A percentile compares a stretch with the other conserved stretches of the same genome.
These are phyloP conservation scores for Corythaixoides concolor DNA, from an alignment of 2,113 vertebrate genomes.

Conservation along the genomic window DNA sequence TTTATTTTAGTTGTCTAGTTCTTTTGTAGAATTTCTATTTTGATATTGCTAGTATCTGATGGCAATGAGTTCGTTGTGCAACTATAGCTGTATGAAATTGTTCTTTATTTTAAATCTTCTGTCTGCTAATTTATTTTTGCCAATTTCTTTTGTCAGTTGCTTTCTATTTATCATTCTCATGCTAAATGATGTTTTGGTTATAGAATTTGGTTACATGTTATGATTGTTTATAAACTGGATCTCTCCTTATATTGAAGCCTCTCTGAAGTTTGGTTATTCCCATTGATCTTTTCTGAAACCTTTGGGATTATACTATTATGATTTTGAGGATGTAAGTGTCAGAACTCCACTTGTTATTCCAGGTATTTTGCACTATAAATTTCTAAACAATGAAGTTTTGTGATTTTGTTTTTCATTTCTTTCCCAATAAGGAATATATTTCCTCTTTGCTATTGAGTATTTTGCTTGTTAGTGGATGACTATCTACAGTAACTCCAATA, in stretches of 20 bases:
- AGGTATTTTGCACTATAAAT: background rate
- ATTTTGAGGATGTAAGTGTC: background rate
- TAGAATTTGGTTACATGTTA: background rate
- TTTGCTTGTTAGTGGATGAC: background rate
- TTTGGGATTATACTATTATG: background rate
- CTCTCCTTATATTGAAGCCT: background rate
- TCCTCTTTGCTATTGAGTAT: background rate
- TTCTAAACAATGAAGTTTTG: background rate
- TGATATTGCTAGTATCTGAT: background rate
- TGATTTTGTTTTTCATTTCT: background rate
- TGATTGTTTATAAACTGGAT: background rate
- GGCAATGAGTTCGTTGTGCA: background rate
- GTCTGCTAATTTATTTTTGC: background rate
- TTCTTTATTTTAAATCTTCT: background rate
- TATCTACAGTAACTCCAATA: background rate
- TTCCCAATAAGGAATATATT: background rate
- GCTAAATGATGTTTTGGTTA: background rate
- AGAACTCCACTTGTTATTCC: background rate
- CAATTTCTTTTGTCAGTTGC: background rate
- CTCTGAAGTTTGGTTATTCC: background rate
- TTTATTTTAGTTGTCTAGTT: background rate
- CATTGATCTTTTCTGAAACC: background rate
- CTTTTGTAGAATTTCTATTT: background rate
- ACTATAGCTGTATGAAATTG: background rate
- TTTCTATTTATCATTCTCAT: background rate